These are phyloP conservation scores for Ectropis crepuscularia DNA, from an alignment of 2,888 invertebrate genomes.

Conservation along the genomic window DNA sequence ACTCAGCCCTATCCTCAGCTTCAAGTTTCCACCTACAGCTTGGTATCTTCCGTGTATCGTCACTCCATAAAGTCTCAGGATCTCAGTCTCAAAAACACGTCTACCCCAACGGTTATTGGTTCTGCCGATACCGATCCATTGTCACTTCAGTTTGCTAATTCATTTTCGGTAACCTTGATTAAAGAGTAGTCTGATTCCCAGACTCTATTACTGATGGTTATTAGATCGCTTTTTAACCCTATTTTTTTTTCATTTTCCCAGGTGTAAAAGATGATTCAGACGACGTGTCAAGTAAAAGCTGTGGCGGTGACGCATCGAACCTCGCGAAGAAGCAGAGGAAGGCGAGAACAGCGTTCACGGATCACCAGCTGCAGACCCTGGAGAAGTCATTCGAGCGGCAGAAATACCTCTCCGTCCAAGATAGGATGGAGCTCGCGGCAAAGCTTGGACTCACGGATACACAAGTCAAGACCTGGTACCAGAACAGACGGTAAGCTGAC, in stretches of 20 bases:
- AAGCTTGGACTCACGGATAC: slow-evolving; percentile 98
- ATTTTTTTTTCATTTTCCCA: slow-evolving; percentile 59
- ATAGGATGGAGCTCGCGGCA: slow-evolving; percentile 98
- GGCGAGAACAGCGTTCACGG: slow-evolving; percentile 99
- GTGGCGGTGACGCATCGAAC: slow-evolving; percentile 72
- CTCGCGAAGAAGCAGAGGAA: slow-evolving; percentile 97
- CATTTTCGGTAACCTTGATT: no score
- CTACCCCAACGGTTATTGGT: no score
- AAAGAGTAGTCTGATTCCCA: no score
- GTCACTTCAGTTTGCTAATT: no score
- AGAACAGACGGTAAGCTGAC: slow-evolving; percentile 94
- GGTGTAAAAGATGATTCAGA: slow-evolving; percentile 95
- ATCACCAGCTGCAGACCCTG: slow-evolving; percentile 97
- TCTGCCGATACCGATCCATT: no score
- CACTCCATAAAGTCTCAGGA: no score
- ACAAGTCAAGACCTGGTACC: slow-evolving; percentile 99
- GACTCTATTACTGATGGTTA: no score
- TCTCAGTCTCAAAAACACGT: no score
- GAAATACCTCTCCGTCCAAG: slow-evolving; percentile 98
- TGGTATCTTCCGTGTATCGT: no score
- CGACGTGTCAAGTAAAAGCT: slow-evolving; percentile 86
- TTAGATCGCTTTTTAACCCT: background rate
- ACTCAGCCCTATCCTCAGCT: no score
- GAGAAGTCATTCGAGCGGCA: slow-evolving; percentile 99
- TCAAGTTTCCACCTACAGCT: no score